Evolutionary conservation across 1,140 invertebrate genomes (phyloP), one percentile per base, ranked within the genome.

Genomic region (Drosophila gunungcola): DNA sequence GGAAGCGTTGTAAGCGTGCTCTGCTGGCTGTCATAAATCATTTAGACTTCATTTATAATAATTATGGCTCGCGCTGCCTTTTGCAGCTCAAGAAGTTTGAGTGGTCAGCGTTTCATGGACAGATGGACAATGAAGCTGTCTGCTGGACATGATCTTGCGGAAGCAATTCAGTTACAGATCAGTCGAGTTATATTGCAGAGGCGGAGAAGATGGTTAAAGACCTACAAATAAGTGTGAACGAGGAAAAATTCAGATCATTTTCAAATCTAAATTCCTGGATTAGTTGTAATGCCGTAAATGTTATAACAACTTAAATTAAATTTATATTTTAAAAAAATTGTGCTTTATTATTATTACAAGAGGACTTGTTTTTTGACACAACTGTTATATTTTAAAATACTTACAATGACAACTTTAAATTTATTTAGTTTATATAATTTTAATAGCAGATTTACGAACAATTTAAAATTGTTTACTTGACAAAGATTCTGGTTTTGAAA

Each of bases 1-100:
- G 58, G 80, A 34, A 76, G 72, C 76, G 74, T 58, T 88, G 83
- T 88, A 89, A 88, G 72, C 67, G 84, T 78, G 62, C 70, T 69
- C 36, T 62, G 60, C 79, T 70, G 60, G 34, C 63, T 83, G 76
- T 84, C 83, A 88, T 88, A 88, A 88, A 88, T 88, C 83, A 88
- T 88, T 88, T 89, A 60, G 75, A 89, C 73, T 80, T 85, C 81
- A 85, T 88, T 88, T 88, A 83, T 89, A 88, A 89, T 88, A 88
- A 88, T 88, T 84, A 89, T 86, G 61, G 48, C 61, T 43, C 72
- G 73, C 72, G 78, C 64, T 70, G 67, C 42, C 51, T 49, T 70
- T 49, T 57, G 51, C 55, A 55, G 16, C 83, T 76, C 56, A 78
- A 88, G 84, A 80, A 88, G 83, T 65, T 54, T 68, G 48, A 81